Evolutionary conservation across 2,113 vertebrate species (phyloP).

Genomic region (Capricornis sumatraensis): DNA sequence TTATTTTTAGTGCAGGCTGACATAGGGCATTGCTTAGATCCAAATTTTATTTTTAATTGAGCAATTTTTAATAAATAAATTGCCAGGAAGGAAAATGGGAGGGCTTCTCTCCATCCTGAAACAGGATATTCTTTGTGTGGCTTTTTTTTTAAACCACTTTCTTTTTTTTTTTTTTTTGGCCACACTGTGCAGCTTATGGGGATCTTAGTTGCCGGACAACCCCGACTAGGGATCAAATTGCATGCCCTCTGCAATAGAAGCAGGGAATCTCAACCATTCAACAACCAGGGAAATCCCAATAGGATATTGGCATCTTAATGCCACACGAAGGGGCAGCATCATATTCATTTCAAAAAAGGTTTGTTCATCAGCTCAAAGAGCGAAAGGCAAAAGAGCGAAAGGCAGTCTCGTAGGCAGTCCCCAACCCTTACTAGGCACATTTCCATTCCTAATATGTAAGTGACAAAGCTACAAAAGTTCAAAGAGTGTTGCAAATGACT

Average conservation of each 20-base stretch:
- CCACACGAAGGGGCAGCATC: rapidly evolving
- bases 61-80: slow-evolving; percentile 65
- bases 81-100: neutral
- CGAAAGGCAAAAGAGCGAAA: slow-evolving; percentile 18
- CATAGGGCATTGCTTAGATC: slow-evolving; percentile 50
- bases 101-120: neutral
- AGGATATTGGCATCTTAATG: neutral
- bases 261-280: neutral
- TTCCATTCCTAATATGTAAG: slow-evolving; percentile 39
- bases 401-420: neutral
- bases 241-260: neutral
- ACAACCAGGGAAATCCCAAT: neutral
- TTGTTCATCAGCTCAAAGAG: slow-evolving; percentile 39
- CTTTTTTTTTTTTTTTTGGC: neutral
- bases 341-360: slow-evolving; percentile 48
- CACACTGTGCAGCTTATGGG: neutral
- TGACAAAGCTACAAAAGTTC: slow-evolving; percentile 36
- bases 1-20: slow-evolving; percentile 45
- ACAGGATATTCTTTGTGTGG: neutral
- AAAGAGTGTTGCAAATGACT: slow-evolving; percentile 16
- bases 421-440: neutral
- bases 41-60: slow-evolving; percentile 39
- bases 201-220: neutral
- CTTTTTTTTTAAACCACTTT: neutral
- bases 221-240: neutral